Percentiles rank a stretch among this genome's conserved stretches.
These are phyloP conservation scores for Vombatus ursinus DNA, from an alignment of 2,113 vertebrate genomes.

Conservation along the genomic window DNA sequence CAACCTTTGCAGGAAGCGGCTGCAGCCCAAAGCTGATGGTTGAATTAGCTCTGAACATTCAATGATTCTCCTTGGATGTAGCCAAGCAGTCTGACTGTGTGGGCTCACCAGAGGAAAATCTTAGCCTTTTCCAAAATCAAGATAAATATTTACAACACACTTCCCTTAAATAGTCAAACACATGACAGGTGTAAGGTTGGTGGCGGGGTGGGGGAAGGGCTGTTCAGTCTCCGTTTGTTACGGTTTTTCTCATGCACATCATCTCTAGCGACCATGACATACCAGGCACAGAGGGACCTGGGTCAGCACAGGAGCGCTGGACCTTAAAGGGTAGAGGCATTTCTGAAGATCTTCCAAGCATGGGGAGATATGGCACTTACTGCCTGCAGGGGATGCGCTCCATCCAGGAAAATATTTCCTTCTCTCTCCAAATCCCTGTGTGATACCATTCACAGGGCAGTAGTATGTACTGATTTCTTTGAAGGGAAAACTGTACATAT, in stretches of 20 bases:
- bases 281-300: background rate
- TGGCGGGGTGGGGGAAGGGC: slow-evolving; percentile 24
- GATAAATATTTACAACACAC: slow-evolving; percentile 82
- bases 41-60: background rate
- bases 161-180: slow-evolving; percentile 78
- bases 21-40: slow-evolving; percentile 13
- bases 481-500: background rate
- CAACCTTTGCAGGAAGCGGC: slow-evolving; percentile 54
- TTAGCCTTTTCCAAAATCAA: slow-evolving; percentile 72
- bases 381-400: background rate
- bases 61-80: slow-evolving; percentile 45
- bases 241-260: background rate
- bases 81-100: slow-evolving; percentile 54
- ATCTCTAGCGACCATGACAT: background rate
- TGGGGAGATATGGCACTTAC: background rate
- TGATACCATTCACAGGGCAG: background rate
- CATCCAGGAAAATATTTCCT: background rate
- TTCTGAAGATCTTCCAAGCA: background rate
- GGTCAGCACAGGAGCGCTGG: background rate
- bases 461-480: background rate
- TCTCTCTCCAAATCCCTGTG: background rate
- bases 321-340: background rate
- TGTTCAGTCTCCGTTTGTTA: slow-evolving; percentile 34
- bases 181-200: slow-evolving; percentile 56
- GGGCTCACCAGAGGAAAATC: slow-evolving; percentile 73